These are phyloP conservation scores for Acropora yongei DNA, from an alignment of 64 coral and sea anemone species.

Conservation along the genomic window DNA sequence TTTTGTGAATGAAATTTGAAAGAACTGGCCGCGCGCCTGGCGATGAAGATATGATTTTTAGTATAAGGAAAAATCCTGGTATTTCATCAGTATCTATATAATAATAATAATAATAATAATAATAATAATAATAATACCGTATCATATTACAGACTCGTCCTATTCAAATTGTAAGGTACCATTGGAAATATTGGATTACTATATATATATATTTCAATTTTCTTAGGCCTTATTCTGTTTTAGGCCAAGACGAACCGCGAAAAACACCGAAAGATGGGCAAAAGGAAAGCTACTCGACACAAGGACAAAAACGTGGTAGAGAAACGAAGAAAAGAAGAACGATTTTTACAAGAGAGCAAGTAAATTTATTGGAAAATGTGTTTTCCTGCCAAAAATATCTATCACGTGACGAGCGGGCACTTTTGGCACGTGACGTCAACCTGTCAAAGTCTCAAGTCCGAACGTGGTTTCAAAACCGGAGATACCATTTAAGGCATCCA, in stretches of 20 bases:
- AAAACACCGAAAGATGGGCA: neutral
- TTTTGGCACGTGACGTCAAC: constrained; percentile 66
- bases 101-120: too few species aligned
- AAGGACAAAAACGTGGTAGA: neutral
- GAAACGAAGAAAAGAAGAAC: constrained; percentile 75
- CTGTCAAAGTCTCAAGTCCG: constrained; percentile 86
- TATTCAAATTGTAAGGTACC: too few species aligned
- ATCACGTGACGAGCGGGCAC: constrained; percentile 74
- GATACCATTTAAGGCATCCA: constrained; percentile 81
- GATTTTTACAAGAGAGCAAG: constrained; percentile 76
- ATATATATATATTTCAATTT: neutral
- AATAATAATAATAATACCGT: too few species aligned
- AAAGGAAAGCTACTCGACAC: neutral
- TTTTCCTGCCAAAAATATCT: constrained; percentile 89
- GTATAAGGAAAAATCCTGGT: too few species aligned
- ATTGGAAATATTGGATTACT: too few species aligned
- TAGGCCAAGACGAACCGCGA: neutral
- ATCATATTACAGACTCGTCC: too few species aligned
- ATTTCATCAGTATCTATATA: too few species aligned
- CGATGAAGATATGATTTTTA: too few species aligned
- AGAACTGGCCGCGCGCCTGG: too few species aligned
- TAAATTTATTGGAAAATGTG: constrained; percentile 65
- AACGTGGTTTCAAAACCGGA: constrained; percentile 96
- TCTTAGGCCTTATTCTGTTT: neutral
- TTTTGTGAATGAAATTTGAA: too few species aligned